These are phyloP conservation scores for Acronicta aceris DNA, from an alignment of 2,888 invertebrate species.

Conservation along the genomic window DNA sequence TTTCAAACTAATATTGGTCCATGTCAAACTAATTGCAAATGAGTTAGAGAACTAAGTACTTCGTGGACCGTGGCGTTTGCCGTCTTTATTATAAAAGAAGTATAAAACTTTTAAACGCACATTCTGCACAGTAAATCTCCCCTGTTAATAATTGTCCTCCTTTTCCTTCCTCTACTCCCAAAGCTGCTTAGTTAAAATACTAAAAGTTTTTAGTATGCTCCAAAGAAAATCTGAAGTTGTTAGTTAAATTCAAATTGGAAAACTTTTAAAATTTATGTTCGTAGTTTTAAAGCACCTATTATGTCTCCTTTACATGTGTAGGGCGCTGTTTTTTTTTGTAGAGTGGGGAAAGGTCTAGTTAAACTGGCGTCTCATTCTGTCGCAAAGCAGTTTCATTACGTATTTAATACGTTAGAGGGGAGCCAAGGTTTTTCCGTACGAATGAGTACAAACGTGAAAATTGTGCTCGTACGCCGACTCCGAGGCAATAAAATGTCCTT, in stretches of 20 bases:
- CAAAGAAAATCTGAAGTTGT: conserved; percentile 82
- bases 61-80: conserved; percentile 13
- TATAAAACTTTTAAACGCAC: conserved; percentile 55
- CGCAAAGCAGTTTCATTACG: conserved; percentile 54
- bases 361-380: conserved; percentile 30
- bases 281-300: conserved; percentile 82
- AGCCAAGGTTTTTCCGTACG: conserved; percentile 43
- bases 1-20: conserved; percentile 5
- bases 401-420: conserved; percentile 54
- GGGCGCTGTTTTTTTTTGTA: conserved; percentile 37
- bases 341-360: conserved; percentile 13
- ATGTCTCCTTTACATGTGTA: conserved; percentile 75
- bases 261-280: conserved; percentile 85
- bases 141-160: conserved; percentile 69
- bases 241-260: conserved; percentile 87
- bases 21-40: conserved; percentile 30
- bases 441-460: conserved; percentile 50
- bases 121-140: conserved; percentile 64
- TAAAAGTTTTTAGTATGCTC: conserved; percentile 78
- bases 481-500: conserved; percentile 52
- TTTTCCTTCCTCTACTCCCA: conserved; percentile 60
- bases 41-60: conserved; percentile 22
- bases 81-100: conserved; percentile 26
- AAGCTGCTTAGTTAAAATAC: conserved; percentile 78
- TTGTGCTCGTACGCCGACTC: conserved; percentile 45